Evolutionary conservation across 2,888 invertebrate species (phyloP).

Genomic region (Hylaea fasciaria): DNA sequence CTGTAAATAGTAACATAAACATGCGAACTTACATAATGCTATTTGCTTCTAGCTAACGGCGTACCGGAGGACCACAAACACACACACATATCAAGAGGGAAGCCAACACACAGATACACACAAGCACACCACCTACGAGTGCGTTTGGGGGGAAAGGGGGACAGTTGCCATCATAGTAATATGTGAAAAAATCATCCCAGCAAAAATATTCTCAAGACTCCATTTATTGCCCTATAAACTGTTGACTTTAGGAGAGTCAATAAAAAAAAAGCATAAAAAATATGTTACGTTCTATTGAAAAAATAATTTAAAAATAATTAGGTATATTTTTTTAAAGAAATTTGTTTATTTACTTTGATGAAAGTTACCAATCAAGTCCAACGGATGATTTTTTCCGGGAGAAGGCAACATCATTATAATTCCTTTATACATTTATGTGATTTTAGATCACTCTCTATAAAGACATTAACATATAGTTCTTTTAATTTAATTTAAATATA

Average conservation of each 20-base stretch:
- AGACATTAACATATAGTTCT: slow-evolving; percentile 83
- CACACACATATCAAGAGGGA: slow-evolving; percentile 84
- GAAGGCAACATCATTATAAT: slow-evolving; percentile 72
- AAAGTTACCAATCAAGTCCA: slow-evolving; percentile 35
- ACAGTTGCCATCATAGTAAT: slow-evolving; percentile 66
- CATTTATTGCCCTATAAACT: not conserved
- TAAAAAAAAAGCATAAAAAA: too few relatives aligned
- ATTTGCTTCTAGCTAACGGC: slow-evolving; percentile 84
- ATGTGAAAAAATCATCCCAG: slow-evolving; percentile 53
- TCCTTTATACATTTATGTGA: slow-evolving; percentile 79
- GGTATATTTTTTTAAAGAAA: not conserved
- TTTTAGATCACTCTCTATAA: slow-evolving; percentile 80
- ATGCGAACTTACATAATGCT: slow-evolving; percentile 74
- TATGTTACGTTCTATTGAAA: too few relatives aligned
- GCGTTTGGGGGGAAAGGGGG: slow-evolving; percentile 54
- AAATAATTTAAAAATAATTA: not conserved
- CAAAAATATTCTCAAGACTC: slow-evolving; percentile 19
- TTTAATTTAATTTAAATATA: slow-evolving; percentile 63
- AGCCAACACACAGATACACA: slow-evolving; percentile 76
- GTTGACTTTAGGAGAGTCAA: too few relatives aligned
- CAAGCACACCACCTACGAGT: slow-evolving; percentile 73
- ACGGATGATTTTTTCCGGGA: slow-evolving; percentile 56
- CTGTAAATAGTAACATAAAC: slow-evolving; percentile 38
- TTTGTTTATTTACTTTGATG: slow-evolving; percentile 16
- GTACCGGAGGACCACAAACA: slow-evolving; percentile 75